These are phyloP conservation scores for Podargus strigoides DNA, from an alignment of 2,797 vertebrate species.

Conservation along the genomic window DNA sequence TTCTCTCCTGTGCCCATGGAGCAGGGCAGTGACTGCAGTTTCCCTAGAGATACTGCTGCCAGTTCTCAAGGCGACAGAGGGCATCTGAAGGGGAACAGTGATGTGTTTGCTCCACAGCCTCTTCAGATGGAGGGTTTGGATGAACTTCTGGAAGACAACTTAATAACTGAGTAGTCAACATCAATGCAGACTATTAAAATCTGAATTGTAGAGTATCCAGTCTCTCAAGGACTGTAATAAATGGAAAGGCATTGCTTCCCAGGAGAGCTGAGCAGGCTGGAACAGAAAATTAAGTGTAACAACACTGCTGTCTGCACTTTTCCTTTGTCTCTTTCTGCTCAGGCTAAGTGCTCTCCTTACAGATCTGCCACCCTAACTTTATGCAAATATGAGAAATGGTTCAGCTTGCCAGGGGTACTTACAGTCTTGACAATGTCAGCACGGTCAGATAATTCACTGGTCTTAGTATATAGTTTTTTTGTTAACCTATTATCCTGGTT, in stretches of 20 bases:
- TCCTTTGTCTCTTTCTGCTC: neutral
- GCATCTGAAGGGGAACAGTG: neutral
- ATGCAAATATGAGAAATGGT: neutral
- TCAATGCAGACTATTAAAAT: neutral
- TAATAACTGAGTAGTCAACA: constrained; percentile 45
- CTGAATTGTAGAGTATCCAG: constrained; percentile 22
- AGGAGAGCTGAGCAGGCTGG: neutral
- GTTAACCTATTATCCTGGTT: neutral
- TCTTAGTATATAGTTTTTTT: neutral
- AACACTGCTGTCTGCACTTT: neutral
- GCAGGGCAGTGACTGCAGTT: neutral
- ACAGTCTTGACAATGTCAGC: neutral
- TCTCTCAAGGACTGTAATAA: constrained; percentile 26
- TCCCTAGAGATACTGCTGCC: neutral
- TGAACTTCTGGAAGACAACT: constrained; percentile 44
- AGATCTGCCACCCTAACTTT: neutral
- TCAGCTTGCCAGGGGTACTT: neutral
- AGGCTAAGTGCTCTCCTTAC: neutral
- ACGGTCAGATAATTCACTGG: neutral
- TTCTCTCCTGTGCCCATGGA: neutral
- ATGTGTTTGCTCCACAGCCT: neutral
- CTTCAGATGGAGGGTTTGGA: neutral
- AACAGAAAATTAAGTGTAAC: constrained; percentile 10
- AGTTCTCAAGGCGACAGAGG: neutral
- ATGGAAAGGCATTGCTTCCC: neutral